Evolutionary conservation across 2,113 vertebrate genomes (phyloP).

Genomic region (Oreochromis tanganicae): DNA sequence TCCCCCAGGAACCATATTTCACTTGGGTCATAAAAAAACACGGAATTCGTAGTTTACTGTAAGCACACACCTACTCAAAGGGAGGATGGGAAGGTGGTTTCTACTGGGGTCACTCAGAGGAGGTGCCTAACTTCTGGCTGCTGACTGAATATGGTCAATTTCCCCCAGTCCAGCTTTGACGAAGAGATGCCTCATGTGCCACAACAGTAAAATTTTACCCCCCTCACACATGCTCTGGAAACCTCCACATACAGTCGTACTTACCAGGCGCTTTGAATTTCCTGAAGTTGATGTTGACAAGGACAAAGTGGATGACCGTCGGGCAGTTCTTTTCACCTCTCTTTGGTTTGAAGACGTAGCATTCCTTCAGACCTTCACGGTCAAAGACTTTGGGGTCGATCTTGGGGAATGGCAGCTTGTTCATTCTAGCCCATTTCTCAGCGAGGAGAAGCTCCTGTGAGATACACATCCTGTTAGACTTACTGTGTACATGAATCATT

Average conservation of each 20-base stretch:
- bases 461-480: background rate
- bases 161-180: background rate
- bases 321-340: constrained; percentile 90
- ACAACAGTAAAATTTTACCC: constrained; percentile 22
- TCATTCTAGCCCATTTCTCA: constrained; percentile 98
- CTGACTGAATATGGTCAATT: background rate
- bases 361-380: constrained; percentile 93
- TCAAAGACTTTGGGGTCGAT: constrained; percentile 97
- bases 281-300: constrained; percentile 95
- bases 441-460: constrained; percentile 90
- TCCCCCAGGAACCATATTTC: constrained; percentile 32
- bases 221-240: background rate
- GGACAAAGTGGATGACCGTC: constrained; percentile 92
- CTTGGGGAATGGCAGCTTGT: constrained; percentile 95
- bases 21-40: constrained; percentile 25
- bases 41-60: background rate
- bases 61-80: background rate
- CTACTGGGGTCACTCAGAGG: background rate
- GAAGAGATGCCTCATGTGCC: constrained; percentile 16
- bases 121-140: background rate
- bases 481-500: background rate
- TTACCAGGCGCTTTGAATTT: constrained; percentile 90
- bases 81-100: background rate
- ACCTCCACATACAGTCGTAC: background rate
- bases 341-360: constrained; percentile 94